A percentile compares a stretch with the other conserved stretches of the same genome.
phyloP scores from a whole-genome alignment of 2,797 vertebrate genomes.

The Tapera naevia region DNA sequence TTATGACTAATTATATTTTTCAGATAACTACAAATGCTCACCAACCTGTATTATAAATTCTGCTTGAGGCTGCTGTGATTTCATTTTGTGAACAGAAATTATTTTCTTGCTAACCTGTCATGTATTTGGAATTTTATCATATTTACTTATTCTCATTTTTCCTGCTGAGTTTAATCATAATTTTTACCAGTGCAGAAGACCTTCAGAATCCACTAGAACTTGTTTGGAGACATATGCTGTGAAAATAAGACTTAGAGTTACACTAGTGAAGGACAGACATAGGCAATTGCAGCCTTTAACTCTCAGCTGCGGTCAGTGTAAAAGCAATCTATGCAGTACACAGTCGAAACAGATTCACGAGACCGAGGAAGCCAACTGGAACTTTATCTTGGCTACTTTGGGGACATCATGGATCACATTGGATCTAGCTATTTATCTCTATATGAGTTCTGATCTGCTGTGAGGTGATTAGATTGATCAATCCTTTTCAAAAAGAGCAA shows the following conservation, averaged over 20 bases:
- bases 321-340: neutral
- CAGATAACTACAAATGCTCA: neutral
- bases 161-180: neutral
- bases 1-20: neutral
- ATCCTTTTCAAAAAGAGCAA: too few relatives aligned
- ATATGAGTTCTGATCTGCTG: neutral
- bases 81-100: neutral
- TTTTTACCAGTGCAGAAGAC: neutral
- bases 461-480: neutral
- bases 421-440: neutral
- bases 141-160: neutral
- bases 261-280: neutral
- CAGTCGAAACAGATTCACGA: neutral
- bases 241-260: neutral
- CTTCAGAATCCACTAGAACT: neutral
- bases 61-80: neutral
- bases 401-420: neutral
- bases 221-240: neutral
- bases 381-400: neutral
- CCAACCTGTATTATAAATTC: neutral
- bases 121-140: neutral
- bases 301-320: neutral
- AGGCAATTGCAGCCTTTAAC: neutral
- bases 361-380: neutral
- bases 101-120: neutral